These are phyloP conservation scores for Agrochola lychnidis DNA, from an alignment of 2,888 invertebrate species.

Conservation along the genomic window DNA sequence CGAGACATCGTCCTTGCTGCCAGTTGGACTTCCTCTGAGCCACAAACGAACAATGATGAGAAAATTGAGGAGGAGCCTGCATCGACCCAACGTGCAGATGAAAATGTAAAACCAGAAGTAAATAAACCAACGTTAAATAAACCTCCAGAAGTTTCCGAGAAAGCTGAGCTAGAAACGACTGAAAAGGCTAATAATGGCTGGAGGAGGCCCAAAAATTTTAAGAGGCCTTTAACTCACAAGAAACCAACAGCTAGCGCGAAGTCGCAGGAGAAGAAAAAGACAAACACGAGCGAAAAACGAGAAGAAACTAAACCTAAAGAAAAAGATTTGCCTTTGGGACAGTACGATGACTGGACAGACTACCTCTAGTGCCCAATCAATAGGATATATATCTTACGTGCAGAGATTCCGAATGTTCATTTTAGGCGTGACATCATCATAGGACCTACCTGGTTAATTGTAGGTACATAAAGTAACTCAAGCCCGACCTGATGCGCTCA, in stretches of 20 bases:
- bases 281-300: not conserved
- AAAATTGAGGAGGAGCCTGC: not conserved
- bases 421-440: not conserved
- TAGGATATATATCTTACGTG: not conserved
- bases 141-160: constrained; percentile 19
- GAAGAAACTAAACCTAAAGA: constrained; percentile 9
- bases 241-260: constrained; percentile 16
- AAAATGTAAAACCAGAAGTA: not conserved
- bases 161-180: constrained; percentile 27
- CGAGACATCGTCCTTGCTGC: constrained; percentile 53
- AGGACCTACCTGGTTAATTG: not conserved
- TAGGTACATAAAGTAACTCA: not conserved
- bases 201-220: constrained; percentile 23
- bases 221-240: constrained; percentile 15
- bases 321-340: constrained; percentile 9
- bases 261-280: constrained; percentile 1
- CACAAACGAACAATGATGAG: constrained; percentile 7
- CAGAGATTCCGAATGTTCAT: not conserved
- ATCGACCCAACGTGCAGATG: not conserved
- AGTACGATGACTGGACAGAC: constrained; percentile 42
- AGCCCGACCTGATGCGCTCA: not conserved
- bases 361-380: constrained; percentile 21
- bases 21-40: constrained; percentile 16
- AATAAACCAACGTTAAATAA: constrained; percentile 1
- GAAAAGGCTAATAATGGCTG: constrained; percentile 12